Percentiles rank a stretch among this genome's conserved stretches.
phyloP scores from a whole-genome alignment of 2,797 vertebrate genomes.

The Pangasius mekongensis region DNA sequence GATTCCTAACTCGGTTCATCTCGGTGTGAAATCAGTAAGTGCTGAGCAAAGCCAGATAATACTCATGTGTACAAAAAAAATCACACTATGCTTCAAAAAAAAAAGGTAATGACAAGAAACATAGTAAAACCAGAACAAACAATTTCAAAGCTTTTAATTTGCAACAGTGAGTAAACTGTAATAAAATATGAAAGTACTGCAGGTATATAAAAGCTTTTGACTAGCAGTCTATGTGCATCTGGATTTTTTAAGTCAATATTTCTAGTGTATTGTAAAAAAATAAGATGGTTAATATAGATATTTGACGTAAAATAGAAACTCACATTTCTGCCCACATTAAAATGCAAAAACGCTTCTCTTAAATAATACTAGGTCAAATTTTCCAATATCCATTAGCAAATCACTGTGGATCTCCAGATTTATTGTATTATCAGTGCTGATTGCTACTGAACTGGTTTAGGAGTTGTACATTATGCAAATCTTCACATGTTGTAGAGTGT shows the following conservation, averaged over 20 bases:
- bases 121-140: neutral
- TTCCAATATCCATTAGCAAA: neutral
- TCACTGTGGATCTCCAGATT: neutral
- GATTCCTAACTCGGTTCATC: too few species aligned
- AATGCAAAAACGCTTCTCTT: neutral
- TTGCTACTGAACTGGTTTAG: neutral
- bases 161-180: neutral
- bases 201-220: neutral
- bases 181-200: neutral
- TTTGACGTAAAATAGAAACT: neutral
- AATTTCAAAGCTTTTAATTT: neutral
- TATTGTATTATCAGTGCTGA: neutral
- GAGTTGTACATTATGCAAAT: neutral
- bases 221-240: neutral
- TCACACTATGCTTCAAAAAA: neutral
- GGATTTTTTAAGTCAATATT: neutral
- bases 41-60: neutral
- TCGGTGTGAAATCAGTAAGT: neutral
- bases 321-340: neutral
- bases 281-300: neutral
- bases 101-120: neutral
- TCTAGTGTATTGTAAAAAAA: neutral
- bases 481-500: neutral
- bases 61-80: neutral
- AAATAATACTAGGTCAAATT: neutral